Evolutionary conservation across 2,888 invertebrate genomes (phyloP).

Genomic region (Lasioglossum marginatum): DNA sequence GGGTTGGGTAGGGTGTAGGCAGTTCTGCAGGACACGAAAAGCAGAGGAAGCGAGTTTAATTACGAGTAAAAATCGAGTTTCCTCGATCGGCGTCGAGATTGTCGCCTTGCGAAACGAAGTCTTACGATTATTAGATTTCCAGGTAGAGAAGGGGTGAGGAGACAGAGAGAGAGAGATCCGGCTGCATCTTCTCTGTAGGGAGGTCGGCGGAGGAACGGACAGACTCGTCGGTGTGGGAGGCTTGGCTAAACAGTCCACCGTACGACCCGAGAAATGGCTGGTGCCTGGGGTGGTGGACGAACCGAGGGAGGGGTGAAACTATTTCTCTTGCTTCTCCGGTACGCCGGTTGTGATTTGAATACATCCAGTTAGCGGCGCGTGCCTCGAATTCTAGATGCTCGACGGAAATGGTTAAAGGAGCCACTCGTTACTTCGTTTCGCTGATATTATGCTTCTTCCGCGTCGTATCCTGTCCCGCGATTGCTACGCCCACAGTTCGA

Average conservation of each 20-base stretch:
- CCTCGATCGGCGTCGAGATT: constrained; percentile 69
- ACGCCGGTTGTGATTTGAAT: constrained; percentile 83
- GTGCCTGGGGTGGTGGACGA: constrained; percentile 5
- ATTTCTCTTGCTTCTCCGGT: constrained; percentile 79
- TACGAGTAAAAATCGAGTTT: constrained; percentile 72
- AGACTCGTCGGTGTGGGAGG: constrained; percentile 45
- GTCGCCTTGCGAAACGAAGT: constrained; percentile 69
- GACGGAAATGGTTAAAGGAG: constrained; percentile 74
- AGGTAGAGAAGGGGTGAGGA: constrained; percentile 18
- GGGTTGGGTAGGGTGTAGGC: constrained; percentile 21
- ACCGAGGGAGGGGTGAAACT: constrained; percentile 72
- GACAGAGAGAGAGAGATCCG: neutral
- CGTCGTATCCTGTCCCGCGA: constrained; percentile 44
- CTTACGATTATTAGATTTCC: constrained; percentile 70
- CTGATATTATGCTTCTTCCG: constrained; percentile 67
- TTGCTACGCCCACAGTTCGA: neutral
- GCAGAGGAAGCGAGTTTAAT: constrained; percentile 64
- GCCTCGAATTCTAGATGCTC: constrained; percentile 77
- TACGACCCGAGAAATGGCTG: constrained; percentile 68
- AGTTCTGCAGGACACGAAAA: constrained; percentile 23
- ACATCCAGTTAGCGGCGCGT: constrained; percentile 83
- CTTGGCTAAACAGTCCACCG: constrained; percentile 66
- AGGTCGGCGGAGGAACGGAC: constrained; percentile 42
- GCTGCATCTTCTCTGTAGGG: constrained; percentile 27
- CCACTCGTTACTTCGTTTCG: constrained; percentile 77